Evolutionary conservation across 1,140 invertebrate genomes (phyloP), one percentile per base, ranked within the genome.

Genomic region (Idris sp.): DNA sequence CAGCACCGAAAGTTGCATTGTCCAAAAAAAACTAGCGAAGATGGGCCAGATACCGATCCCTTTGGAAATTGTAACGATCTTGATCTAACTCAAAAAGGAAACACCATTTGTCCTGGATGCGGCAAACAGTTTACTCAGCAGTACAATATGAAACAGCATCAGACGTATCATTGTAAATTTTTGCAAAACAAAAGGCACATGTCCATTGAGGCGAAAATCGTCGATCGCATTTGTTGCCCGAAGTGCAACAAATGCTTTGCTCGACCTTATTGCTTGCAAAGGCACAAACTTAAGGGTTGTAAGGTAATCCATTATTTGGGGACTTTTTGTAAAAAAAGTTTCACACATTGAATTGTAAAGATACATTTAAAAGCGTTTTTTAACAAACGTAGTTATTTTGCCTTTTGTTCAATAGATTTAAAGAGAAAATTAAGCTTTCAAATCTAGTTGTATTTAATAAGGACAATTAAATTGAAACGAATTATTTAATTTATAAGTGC

Each of bases 161-260:
- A 74, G 6, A 67, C 28, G 7, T 74, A 74, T 48, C 71, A 74
- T 44, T 74, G 71, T 35, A 74, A 74, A 38, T 74, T 25, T 36
- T 22, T 74, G 0, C 38, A 16, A 9, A 61, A 65, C 11, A 59
- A 74, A 9, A 51, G 48, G 10, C 3, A 58, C 9, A 43, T 64
- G 59, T 36, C 69, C 3, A 54, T 64, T 0, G 59, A 64, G 22
- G 51, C 68, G 0, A 64, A 61, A 51, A 9, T 64, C 0, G 51
- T 58, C 0, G 16, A 73, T 46, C 35, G 46, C 18, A 64, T 73
- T 19, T 65, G 59, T 46, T 73, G 69, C 28, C 69, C 59, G 2
- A 65, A 73, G 14, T 73, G 69, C 13, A 59, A 65, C 9, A 73
- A 65, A n/a, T 59, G 46, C 28, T 73, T 73, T 15, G 25, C 69